Evolutionary conservation across 2,113 vertebrate genomes (phyloP).

Genomic region (Harpagus bidentatus): DNA sequence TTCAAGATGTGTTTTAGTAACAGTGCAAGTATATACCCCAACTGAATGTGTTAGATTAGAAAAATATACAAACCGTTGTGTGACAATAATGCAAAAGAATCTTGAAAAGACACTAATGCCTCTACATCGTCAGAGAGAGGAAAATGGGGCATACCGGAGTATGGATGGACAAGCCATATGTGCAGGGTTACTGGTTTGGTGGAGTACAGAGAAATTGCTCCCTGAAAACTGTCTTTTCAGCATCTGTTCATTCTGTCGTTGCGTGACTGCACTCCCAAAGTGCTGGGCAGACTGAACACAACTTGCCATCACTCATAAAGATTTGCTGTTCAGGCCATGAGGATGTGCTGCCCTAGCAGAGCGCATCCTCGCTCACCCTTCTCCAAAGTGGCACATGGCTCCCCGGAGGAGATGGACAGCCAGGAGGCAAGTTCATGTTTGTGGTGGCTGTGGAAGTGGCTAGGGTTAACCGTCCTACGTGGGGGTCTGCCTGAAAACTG

Average conservation of each 20-base stretch:
- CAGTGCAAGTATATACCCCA: not conserved
- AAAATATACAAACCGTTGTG: not conserved
- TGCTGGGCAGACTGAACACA: not conserved
- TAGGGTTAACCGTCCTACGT: not conserved
- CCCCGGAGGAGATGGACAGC: not conserved
- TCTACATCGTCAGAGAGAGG: not conserved
- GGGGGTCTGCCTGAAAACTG: not conserved
- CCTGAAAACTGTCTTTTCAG: not conserved
- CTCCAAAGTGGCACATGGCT: not conserved
- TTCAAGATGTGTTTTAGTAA: not conserved
- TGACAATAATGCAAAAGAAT: not conserved
- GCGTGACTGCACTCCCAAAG: not conserved
- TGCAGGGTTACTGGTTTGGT: not conserved
- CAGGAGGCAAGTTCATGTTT: not conserved
- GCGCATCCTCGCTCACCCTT: rapidly evolving
- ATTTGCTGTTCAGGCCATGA: not conserved
- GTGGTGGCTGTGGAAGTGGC: not conserved
- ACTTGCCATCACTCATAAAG: not conserved
- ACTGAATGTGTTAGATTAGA: not conserved
- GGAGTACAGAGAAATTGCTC: not conserved
- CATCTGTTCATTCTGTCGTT: not conserved
- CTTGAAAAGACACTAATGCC: not conserved
- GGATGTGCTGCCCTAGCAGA: not conserved
- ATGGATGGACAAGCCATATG: not conserved
- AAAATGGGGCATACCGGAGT: not conserved